phyloP scores from a whole-genome alignment of 2,797 vertebrate species.

The Pelodytes ibericus region DNA sequence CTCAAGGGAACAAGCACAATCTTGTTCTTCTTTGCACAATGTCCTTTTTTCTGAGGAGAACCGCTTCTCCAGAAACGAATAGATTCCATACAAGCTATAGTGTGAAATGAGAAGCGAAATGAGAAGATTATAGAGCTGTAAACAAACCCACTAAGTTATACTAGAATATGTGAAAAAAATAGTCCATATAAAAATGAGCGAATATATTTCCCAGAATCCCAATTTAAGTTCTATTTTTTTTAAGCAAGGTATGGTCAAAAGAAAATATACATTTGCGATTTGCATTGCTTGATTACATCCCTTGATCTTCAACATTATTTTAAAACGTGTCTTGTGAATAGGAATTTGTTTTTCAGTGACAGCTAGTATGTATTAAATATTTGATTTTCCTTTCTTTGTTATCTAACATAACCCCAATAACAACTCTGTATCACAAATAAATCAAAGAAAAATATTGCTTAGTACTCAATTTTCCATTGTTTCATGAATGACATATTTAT shows the following conservation, averaged over 20 bases:
- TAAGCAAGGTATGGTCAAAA: background rate
- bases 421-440: no score
- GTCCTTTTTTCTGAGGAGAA: background rate
- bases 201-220: background rate
- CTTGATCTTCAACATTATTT: background rate
- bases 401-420: no score
- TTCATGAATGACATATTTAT: no score
- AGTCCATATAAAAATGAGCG: background rate
- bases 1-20: no score
- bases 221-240: background rate
- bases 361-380: background rate
- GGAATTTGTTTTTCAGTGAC: background rate
- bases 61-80: background rate
- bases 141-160: background rate
- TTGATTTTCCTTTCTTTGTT: no score
- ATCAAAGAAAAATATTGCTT: no score
- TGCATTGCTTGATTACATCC: background rate
- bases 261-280: background rate
- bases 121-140: background rate
- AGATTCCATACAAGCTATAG: background rate
- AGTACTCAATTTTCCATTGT: no score
- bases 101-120: background rate
- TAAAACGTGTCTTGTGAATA: background rate
- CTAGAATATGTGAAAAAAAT: background rate
- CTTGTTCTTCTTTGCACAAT: background rate